Evolutionary conservation across 2,113 vertebrate genomes (phyloP).

Genomic region (Eolophus roseicapilla): DNA sequence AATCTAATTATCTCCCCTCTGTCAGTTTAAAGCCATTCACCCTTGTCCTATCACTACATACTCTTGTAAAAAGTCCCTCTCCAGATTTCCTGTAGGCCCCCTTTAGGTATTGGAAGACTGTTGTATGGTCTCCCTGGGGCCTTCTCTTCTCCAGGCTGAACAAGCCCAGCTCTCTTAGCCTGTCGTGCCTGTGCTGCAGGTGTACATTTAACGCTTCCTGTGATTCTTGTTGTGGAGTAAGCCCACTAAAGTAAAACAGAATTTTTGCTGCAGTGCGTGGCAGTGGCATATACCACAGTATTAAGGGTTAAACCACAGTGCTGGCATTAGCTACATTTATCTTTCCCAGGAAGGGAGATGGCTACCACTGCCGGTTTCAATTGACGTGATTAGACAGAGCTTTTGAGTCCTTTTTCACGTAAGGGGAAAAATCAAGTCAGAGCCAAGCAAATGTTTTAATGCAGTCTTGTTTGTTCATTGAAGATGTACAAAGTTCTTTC

Average conservation of each 20-base stretch:
- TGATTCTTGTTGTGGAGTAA: neutral
- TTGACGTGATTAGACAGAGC: neutral
- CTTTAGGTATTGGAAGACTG: neutral
- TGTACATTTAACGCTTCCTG: neutral
- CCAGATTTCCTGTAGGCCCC: neutral
- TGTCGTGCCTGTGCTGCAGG: neutral
- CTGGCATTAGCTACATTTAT: neutral
- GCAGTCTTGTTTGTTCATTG: neutral
- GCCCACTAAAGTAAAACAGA: neutral
- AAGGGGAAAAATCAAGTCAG: neutral
- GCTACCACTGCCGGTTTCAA: neutral
- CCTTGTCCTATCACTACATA: neutral
- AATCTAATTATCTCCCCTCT: neutral
- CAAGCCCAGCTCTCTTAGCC: too few species aligned
- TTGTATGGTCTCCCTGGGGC: neutral
- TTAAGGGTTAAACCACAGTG: neutral
- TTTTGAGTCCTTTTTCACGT: neutral
- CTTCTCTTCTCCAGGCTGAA: too few species aligned
- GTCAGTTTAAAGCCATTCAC: neutral
- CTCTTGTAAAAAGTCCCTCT: neutral
- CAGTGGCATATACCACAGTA: neutral
- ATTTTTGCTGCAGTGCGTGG: neutral
- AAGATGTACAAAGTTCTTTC: neutral
- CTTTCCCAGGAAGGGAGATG: neutral
- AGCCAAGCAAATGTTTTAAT: neutral